These are phyloP conservation scores for Slavum lentiscoides DNA, from an alignment of 2,888 invertebrate genomes.

Conservation along the genomic window DNA sequence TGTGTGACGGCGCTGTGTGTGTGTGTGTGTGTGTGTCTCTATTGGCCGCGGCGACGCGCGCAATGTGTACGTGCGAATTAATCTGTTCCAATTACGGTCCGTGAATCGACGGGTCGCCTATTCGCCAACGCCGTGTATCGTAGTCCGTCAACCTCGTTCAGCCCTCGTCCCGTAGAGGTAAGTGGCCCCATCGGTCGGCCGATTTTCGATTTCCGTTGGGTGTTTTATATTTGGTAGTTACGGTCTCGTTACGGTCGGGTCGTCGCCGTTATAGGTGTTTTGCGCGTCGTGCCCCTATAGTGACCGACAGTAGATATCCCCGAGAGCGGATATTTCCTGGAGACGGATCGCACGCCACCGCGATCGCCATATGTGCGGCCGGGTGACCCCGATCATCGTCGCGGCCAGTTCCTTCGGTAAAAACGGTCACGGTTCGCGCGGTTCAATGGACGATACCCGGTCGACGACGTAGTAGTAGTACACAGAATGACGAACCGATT, in stretches of 20 bases:
- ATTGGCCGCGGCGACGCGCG: slow-evolving; percentile 12
- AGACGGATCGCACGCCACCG: not conserved
- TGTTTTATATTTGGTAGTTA: not conserved
- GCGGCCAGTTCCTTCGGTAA: too few species aligned
- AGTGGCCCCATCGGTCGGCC: not conserved
- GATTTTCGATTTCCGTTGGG: not conserved
- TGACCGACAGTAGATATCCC: too few species aligned
- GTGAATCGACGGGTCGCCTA: not conserved
- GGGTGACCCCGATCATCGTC: not conserved
- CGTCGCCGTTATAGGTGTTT: too few species aligned
- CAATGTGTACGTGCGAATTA: slow-evolving; percentile 36
- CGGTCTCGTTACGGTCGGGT: not conserved
- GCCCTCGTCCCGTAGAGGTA: slow-evolving; percentile 4
- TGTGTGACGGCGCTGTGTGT: not conserved
- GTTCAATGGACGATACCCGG: too few species aligned
- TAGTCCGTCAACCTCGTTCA: not conserved
- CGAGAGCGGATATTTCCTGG: too few species aligned
- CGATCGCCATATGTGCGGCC: not conserved
- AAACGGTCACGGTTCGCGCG: too few species aligned
- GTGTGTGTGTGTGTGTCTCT: slow-evolving; percentile 8
- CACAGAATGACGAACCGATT: too few species aligned
- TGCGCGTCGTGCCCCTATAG: too few species aligned
- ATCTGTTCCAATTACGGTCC: slow-evolving; percentile 23
- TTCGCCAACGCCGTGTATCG: not conserved
- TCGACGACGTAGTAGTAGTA: too few species aligned